Evolutionary conservation across 2,797 vertebrate species (phyloP).

Genomic region (Carduelis carduelis): DNA sequence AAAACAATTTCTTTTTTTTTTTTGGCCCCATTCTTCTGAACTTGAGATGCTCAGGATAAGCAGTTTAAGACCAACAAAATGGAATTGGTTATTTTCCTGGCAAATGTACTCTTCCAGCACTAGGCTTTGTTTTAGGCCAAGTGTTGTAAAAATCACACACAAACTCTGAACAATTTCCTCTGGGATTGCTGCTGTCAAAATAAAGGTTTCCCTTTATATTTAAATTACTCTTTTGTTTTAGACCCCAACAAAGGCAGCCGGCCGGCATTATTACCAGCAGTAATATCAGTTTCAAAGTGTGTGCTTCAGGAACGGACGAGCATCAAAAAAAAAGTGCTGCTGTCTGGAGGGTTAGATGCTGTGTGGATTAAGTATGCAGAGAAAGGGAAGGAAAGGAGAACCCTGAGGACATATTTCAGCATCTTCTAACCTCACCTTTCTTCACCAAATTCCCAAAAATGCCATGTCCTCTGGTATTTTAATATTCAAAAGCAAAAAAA

Average conservation of each 20-base stretch:
- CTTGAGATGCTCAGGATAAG: background rate
- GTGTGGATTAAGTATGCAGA: background rate
- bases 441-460: background rate
- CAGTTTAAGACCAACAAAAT: constrained; percentile 2
- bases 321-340: constrained; percentile 7
- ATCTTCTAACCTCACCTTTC: background rate
- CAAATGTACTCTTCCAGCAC: background rate
- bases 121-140: constrained; percentile 44
- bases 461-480: background rate
- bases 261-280: constrained; percentile 34
- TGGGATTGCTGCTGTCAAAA: constrained; percentile 62
- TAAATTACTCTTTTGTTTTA: constrained; percentile 58
- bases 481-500: background rate
- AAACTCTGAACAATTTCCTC: constrained; percentile 53
- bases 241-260: constrained; percentile 18
- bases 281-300: constrained; percentile 63
- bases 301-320: background rate
- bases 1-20: background rate
- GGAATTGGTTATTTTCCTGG: constrained; percentile 40
- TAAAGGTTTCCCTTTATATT: constrained; percentile 61
- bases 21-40: background rate
- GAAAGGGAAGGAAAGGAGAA: constrained; percentile 10
- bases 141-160: constrained; percentile 50
- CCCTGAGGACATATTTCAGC: background rate
- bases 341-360: background rate